Evolutionary conservation across 2,888 invertebrate species (phyloP), one percentile per base, ranked within the genome.

Genomic region (Elegia similella): DNA sequence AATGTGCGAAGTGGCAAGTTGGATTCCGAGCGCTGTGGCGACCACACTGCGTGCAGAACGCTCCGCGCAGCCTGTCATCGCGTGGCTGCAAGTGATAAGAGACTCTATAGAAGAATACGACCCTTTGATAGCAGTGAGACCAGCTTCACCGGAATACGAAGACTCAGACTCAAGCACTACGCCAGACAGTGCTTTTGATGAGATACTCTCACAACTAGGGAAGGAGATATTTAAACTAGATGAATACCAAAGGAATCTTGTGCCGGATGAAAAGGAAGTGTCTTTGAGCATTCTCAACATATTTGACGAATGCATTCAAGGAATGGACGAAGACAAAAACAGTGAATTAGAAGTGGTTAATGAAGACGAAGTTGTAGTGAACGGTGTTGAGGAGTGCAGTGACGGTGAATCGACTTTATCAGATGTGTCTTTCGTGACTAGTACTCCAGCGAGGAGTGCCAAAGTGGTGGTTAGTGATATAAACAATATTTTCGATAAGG

Each of bases 1-100:
- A 69, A 85, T 88, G 84, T 86, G 87, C 76, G 88, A 86, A 74
- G 80, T 84, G 72, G 80, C 84, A 80, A 90, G 89, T 90, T 91
- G 90, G 89, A 82, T 91, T 75, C 92, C 92, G 83, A 81, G 77
- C 86, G 89, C 83, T 69, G 87, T 88, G 59, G 86, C 86, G 82
- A 81, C 70, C 61, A 88, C 88, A 86, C 85, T 88, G 73, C 80
- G 81, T 75, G 72, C 76, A 65, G 78, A 78, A 56, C 75, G 79
- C 66, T 77, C 85, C 68, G 78, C 87, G 64, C 78, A 78, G 68
- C 84, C 88, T 42, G 70, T 89, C 23, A 73, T 88, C 78, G 88
- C 86, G 56, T 92, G 92, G 92, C 77, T 92, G n/a, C 66, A 78
- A 13, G 70, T 74, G 5, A 72, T 92, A 56, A 82, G 92, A 56